Evolutionary conservation across 1,140 invertebrate species (phyloP).

Genomic region (Trachymyrmex septentrionalis): DNA sequence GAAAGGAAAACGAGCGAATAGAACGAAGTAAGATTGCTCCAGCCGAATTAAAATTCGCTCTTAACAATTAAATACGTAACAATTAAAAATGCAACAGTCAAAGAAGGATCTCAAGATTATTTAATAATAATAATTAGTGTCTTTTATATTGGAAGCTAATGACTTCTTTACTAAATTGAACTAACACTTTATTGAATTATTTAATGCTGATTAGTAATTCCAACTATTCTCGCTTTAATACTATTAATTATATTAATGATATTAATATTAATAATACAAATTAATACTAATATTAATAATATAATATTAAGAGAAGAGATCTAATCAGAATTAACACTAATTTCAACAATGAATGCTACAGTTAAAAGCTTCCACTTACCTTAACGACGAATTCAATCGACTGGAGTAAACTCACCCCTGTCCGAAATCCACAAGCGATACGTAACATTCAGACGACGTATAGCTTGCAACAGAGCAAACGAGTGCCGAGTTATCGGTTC

Average conservation of each 20-base stretch:
- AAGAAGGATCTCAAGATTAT: background rate
- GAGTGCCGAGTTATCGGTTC: conserved; percentile 3
- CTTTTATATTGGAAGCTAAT: conserved; percentile 16
- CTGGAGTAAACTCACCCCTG: conserved; percentile 38
- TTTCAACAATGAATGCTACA: background rate
- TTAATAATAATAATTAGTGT: background rate
- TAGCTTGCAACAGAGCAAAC: conserved; percentile 8
- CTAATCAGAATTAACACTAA: background rate
- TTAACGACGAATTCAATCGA: background rate
- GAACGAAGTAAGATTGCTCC: conserved; percentile 17
- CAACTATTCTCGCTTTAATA: background rate
- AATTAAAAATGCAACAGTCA: conserved; percentile 40
- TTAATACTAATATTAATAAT: no score
- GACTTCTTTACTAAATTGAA: background rate
- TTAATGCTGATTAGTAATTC: background rate
- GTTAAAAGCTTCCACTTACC: background rate
- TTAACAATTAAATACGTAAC: conserved; percentile 4
- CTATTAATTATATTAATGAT: conserved; percentile 1
- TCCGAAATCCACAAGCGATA: conserved; percentile 21
- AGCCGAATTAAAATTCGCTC: conserved; percentile 10
- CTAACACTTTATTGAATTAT: background rate
- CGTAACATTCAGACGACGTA: conserved; percentile 10
- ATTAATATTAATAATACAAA: no score
- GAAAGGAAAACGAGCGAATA: background rate
- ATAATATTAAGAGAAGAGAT: background rate